Base-by-base conservation (phyloP, 2,113 vertebrate species). In the Poeciliopsis turrubarensis region DNA sequence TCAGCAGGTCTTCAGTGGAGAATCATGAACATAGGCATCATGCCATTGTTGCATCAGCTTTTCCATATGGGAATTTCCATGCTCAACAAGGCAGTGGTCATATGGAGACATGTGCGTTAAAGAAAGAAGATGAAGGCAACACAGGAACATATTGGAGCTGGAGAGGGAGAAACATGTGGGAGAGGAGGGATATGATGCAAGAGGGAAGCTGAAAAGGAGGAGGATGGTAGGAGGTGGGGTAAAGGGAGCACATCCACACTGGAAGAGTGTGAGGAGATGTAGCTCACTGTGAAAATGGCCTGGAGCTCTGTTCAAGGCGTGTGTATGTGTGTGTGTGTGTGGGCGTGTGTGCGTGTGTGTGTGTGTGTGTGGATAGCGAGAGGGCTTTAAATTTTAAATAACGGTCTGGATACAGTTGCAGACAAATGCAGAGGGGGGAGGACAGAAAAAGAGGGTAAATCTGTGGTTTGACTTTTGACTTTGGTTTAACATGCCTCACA, bases 341-440 rank as follows among this genome's bases (percentile, higher is more conserved):
- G 39, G 0, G 39, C 4, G 39, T 14, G 39, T 4, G 13, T 13
- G 37, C 12, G 37, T 11, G 37, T 39, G 37, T 39, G 37, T 11
- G 9, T 41, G 39, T 41, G 39, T 41, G 39, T 41, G 39, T 41
- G 34, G 34, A 81, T 26, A 81, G 77, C 30, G 12, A 77, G 75
- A 67, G 65, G 74, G 51, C 47, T 79, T 85, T 87, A 73, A 88
- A 87, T 89, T 86, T 75, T 80, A 86, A 67, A 87, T 86, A 81
- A 92, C 78, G 64, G 14, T 73, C 11, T 31, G 72, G 54, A 32
- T 66, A 54, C 37, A 67, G 57, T 39, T 70, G 66, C 17, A 17
- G 34, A 63, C 9, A 17, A 71, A n/a, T 15, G 69, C 54, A 30
- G 68, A 71, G 39, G 22, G 60, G 1, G 39, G 65, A n/a, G 25